Conservation (phyloP, 2,888 invertebrate genomes). For the Exephanes ischioxanthus region DNA sequence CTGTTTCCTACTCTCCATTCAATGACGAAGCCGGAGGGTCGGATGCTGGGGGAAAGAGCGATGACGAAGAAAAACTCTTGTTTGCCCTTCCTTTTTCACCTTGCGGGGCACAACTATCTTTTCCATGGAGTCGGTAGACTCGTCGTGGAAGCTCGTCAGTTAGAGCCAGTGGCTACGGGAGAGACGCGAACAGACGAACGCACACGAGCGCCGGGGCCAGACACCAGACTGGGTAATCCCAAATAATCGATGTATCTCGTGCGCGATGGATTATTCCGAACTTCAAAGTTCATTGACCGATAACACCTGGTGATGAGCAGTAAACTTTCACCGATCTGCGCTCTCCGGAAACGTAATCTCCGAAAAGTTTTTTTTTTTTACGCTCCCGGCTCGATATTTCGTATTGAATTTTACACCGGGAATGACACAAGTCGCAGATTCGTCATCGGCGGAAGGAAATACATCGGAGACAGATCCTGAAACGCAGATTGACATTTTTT, state of each 20-base stretch:
- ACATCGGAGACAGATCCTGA: not conserved
- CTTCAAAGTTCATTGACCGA: constrained; percentile 5
- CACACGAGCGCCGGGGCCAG: not conserved
- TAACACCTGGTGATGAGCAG: not conserved
- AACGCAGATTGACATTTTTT: not conserved
- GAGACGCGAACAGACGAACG: constrained; percentile 37
- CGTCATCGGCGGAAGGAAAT: not conserved
- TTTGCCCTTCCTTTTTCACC: constrained; percentile 5
- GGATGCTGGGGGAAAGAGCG: constrained; percentile 18
- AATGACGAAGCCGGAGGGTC: constrained; percentile 12
- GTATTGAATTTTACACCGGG: not conserved
- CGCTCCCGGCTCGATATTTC: not conserved
- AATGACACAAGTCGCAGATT: not conserved
- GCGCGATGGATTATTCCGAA: not conserved
- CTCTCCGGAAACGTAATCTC: not conserved
- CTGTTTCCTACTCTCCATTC: constrained; percentile 30
- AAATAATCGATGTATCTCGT: not conserved
- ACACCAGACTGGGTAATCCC: not conserved
- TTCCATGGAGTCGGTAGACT: not conserved
- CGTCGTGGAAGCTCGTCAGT: constrained; percentile 11
- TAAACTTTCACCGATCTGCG: not conserved
- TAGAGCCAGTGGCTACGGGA: not conserved
- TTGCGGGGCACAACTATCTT: not conserved
- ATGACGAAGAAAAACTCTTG: constrained; percentile 14
- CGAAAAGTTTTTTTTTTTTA: not conserved